Conservation (phyloP, 2,888 invertebrate species). For the Bombylius major region DNA sequence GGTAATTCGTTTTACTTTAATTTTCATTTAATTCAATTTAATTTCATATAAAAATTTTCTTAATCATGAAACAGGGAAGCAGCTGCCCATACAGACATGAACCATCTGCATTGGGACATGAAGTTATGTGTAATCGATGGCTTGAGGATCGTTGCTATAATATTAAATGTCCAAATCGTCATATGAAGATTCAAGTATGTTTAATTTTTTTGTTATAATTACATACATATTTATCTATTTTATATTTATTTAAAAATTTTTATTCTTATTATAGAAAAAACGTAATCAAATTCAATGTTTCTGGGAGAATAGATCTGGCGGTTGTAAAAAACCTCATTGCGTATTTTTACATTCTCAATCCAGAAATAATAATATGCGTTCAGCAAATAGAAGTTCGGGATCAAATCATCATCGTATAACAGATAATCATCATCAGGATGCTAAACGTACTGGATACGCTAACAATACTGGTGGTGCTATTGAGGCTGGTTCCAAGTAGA, state of each 20-base stretch:
- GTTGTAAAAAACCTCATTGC: constrained; percentile 76
- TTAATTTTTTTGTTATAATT: constrained; percentile 2
- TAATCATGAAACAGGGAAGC: constrained; percentile 47
- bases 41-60: no score
- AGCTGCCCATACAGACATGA: constrained; percentile 75
- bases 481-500: not conserved
- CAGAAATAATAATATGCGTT: not conserved
- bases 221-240: not conserved
- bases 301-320: constrained; percentile 75
- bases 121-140: constrained; percentile 71
- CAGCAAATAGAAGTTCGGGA: constrained; percentile 20
- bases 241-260: not conserved
- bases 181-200: constrained; percentile 70
- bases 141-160: constrained; percentile 68
- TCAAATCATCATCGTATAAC: not conserved
- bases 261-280: constrained; percentile 50
- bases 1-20: constrained; percentile 39
- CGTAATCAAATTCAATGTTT: constrained; percentile 72
- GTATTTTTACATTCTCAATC: constrained; percentile 53
- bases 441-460: not conserved
- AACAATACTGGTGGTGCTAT: not conserved
- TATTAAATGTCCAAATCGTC: constrained; percentile 66
- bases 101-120: constrained; percentile 68
- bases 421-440: not conserved
- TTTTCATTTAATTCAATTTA: no score